phyloP scores from a whole-genome alignment of 2,888 invertebrate species.

The Euphydryas editha region DNA sequence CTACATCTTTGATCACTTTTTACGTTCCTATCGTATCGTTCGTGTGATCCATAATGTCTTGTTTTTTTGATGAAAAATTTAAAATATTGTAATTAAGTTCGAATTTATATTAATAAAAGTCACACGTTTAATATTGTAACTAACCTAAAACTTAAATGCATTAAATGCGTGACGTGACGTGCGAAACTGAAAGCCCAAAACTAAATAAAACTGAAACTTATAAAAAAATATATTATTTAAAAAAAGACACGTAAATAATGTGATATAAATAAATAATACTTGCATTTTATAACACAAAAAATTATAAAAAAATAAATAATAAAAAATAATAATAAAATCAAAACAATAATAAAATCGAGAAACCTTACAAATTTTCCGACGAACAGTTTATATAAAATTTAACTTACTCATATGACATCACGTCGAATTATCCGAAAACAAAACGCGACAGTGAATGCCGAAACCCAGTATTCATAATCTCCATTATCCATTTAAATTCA shows the following conservation, averaged over 20 bases:
- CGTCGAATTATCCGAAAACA: constrained; percentile 61
- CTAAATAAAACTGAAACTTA: no score
- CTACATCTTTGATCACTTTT: constrained; percentile 16
- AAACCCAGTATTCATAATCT: constrained; percentile 45
- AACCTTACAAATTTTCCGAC: no score
- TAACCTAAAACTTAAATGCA: background rate
- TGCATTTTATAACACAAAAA: no score
- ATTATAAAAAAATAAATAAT: no score
- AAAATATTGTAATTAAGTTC: constrained; percentile 1
- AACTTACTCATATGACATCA: constrained; percentile 76
- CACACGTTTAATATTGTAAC: constrained; percentile 18
- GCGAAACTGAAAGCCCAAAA: background rate
- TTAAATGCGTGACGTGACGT: background rate
- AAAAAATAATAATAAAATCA: no score
- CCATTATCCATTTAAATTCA: constrained; percentile 60
- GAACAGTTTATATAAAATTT: no score
- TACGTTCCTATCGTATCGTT: background rate
- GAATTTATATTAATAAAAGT: background rate
- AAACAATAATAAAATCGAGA: no score
- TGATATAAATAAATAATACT: no score
- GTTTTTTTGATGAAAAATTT: constrained; percentile 1
- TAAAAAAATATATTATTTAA: no score
- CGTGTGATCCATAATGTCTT: constrained; percentile 19
- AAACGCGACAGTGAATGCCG: constrained; percentile 44
- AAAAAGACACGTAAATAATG: no score